phyloP scores from a whole-genome alignment of 2,113 vertebrate species.

The Speoplatyrhinus poulsoni region DNA sequence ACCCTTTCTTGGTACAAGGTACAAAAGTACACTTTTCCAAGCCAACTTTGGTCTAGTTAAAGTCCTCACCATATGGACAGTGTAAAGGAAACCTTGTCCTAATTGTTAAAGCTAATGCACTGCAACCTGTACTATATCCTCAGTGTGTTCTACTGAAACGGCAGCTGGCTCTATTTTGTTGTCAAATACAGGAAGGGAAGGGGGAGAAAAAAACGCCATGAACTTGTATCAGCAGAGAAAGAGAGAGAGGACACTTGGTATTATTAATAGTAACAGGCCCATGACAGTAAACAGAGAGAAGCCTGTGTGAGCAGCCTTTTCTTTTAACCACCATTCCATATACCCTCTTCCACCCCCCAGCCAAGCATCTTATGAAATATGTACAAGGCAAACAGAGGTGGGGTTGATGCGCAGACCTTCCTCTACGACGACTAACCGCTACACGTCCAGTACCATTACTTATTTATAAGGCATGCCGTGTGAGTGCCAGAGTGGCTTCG shows the following conservation, averaged over 20 bases:
- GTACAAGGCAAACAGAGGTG: slow-evolving; percentile 83
- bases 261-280: slow-evolving; percentile 79
- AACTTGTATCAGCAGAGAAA: slow-evolving; percentile 65
- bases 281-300: slow-evolving; percentile 79
- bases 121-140: slow-evolving; percentile 70
- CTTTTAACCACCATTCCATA: slow-evolving; percentile 70
- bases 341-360: slow-evolving; percentile 58
- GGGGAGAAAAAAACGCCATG: slow-evolving; percentile 63
- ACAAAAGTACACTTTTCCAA: slow-evolving; percentile 50
- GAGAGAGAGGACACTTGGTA: slow-evolving; percentile 72
- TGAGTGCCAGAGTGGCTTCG: slow-evolving; percentile 79
- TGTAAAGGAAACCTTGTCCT: slow-evolving; percentile 72
- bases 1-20: slow-evolving; percentile 19
- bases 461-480: slow-evolving; percentile 80
- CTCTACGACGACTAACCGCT: slow-evolving; percentile 78
- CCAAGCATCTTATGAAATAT: slow-evolving; percentile 80
- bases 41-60: slow-evolving; percentile 49
- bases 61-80: slow-evolving; percentile 67
- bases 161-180: slow-evolving; percentile 76
- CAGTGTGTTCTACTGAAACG: slow-evolving; percentile 48
- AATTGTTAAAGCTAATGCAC: slow-evolving; percentile 75
- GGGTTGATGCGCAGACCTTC: slow-evolving; percentile 78
- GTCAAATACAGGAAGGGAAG: slow-evolving; percentile 75
- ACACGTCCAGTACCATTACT: slow-evolving; percentile 81
- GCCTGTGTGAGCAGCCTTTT: slow-evolving; percentile 77